phyloP scores from a whole-genome alignment of 2,888 invertebrate genomes.

The Dermolepida albohirtum region DNA sequence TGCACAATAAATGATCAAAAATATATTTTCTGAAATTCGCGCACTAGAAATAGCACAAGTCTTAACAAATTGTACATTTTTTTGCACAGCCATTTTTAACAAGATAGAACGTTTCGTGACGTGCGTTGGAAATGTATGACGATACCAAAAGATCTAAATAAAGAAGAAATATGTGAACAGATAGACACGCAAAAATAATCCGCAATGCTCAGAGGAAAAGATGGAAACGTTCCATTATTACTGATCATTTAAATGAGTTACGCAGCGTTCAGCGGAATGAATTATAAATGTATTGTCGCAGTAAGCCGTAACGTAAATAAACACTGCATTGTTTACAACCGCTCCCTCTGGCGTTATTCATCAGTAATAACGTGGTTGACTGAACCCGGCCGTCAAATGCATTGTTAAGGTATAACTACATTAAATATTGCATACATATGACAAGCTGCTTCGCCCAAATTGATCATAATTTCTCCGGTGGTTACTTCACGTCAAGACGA shows the following conservation, averaged over 20 bases:
- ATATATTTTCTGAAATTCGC: too few species aligned
- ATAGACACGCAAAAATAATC: slow-evolving; percentile 16
- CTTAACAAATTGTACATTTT: too few species aligned
- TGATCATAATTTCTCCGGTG: slow-evolving; percentile 18
- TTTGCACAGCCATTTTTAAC: too few species aligned
- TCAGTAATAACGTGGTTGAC: slow-evolving; percentile 29
- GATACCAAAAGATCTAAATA: too few species aligned
- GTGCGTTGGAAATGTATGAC: too few species aligned
- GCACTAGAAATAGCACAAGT: too few species aligned
- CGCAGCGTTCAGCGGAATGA: slow-evolving; percentile 25
- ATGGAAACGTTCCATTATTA: slow-evolving; percentile 27
- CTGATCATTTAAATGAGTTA: slow-evolving; percentile 25
- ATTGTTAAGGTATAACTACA: slow-evolving; percentile 32
- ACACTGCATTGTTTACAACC: slow-evolving; percentile 34
- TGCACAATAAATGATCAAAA: too few species aligned
- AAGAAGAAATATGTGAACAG: too few species aligned
- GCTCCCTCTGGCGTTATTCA: slow-evolving; percentile 33
- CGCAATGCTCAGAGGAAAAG: slow-evolving; percentile 3
- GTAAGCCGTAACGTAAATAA: slow-evolving; percentile 34
- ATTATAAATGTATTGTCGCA: slow-evolving; percentile 34
- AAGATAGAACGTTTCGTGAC: too few species aligned
- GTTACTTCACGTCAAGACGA: background rate
- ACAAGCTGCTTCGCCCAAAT: slow-evolving; percentile 8
- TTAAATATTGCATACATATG: slow-evolving; percentile 24
- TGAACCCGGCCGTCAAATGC: slow-evolving; percentile 24